A percentile compares a stretch with the other conserved stretches of the same genome.
phyloP scores from a whole-genome alignment of 2,797 vertebrate genomes.

The Setipinna tenuifilis region DNA sequence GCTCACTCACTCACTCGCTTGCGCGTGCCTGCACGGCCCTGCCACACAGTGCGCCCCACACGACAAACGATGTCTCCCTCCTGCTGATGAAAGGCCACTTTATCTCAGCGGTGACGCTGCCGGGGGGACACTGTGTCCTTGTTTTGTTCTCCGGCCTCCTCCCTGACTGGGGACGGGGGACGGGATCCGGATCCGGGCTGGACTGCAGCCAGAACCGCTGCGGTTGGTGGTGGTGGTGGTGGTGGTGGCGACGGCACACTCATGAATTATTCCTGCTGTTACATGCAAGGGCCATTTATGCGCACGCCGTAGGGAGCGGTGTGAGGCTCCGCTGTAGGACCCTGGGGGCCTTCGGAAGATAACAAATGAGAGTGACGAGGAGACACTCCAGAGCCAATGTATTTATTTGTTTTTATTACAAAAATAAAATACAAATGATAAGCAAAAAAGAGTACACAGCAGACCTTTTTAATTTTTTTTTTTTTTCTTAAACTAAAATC shows the following conservation, averaged over 20 bases:
- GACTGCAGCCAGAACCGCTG: neutral
- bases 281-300: neutral
- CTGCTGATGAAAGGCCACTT: neutral
- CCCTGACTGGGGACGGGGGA: no score
- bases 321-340: neutral
- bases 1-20: no score
- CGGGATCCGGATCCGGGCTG: neutral
- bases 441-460: slow-evolving; percentile 73
- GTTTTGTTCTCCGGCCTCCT: neutral
- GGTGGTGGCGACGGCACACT: neutral
- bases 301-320: neutral
- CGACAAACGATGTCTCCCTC: neutral
- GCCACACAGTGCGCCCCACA: neutral
- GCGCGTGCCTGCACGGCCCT: neutral
- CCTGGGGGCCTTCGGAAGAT: neutral
- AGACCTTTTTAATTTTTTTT: slow-evolving; percentile 56
- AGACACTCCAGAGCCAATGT: slow-evolving; percentile 48
- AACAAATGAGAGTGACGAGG: slow-evolving; percentile 25
- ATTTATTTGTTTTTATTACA: slow-evolving; percentile 76
- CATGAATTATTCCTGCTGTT: slow-evolving; percentile 32
- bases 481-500: slow-evolving; percentile 40
- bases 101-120: neutral
- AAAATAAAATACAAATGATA: slow-evolving; percentile 82
- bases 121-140: neutral
- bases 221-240: neutral